Conservation (phyloP, 2,113 vertebrate genomes). For the Cyanocitta stelleri region DNA sequence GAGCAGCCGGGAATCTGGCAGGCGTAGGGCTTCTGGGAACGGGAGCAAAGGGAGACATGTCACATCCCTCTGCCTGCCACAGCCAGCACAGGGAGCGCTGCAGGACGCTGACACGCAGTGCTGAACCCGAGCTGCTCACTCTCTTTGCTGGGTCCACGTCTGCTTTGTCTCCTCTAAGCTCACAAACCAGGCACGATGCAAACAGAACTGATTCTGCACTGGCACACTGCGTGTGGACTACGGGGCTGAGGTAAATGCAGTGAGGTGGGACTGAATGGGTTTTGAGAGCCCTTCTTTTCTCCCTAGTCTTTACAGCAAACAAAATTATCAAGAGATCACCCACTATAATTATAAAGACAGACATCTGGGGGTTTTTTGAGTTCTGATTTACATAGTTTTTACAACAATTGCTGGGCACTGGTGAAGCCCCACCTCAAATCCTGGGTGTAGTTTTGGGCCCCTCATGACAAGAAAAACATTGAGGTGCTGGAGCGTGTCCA, state of each 20-base stretch:
- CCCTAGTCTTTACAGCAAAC: neutral
- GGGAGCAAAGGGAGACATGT: neutral
- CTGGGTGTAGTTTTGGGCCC: neutral
- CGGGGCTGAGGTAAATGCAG: neutral
- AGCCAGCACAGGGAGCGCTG: neutral
- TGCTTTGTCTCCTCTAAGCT: neutral
- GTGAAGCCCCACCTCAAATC: neutral
- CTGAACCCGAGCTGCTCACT: neutral
- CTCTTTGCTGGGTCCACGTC: neutral
- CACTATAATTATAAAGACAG: neutral
- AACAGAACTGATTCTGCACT: neutral
- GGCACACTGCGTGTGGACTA: neutral
- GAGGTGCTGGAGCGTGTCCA: neutral
- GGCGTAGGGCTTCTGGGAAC: slow-evolving; percentile 90
- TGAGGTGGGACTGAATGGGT: neutral
- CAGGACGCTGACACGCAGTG: fast-evolving
- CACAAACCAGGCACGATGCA: neutral
- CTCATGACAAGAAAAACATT: neutral
- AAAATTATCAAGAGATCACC: neutral
- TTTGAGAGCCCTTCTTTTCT: neutral
- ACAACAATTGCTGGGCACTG: neutral
- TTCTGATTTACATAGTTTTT: neutral
- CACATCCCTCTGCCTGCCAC: neutral
- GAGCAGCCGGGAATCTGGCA: slow-evolving; percentile 97
- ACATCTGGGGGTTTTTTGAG: neutral